Percentiles rank a stretch among this genome's conserved stretches.
phyloP scores from a whole-genome alignment of 2,113 vertebrate species.

The Caracal caracal region DNA sequence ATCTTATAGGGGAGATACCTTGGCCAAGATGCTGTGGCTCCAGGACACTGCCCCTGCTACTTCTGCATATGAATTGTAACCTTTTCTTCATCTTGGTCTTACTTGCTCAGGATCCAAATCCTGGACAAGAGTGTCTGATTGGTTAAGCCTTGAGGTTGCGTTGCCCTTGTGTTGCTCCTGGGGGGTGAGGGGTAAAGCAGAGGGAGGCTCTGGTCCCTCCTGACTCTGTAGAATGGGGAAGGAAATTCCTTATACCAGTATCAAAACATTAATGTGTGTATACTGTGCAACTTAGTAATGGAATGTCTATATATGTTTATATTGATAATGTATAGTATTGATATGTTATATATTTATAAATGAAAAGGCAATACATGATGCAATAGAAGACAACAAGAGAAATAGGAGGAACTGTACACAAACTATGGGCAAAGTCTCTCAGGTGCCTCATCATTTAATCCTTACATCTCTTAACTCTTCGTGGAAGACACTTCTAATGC shows the following conservation, averaged over 20 bases:
- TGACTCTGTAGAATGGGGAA: not conserved
- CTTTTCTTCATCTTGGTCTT: not conserved
- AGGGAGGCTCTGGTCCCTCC: not conserved
- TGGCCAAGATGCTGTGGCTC: not conserved
- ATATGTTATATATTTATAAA: not conserved
- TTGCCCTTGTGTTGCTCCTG: too few species aligned
- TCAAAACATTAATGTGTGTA: not conserved
- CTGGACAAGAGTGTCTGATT: not conserved
- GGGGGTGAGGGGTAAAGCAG: not conserved
- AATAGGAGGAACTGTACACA: not conserved
- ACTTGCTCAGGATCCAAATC: not conserved
- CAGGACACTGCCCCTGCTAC: rapidly evolving
- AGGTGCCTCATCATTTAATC: not conserved
- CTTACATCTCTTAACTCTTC: not conserved
- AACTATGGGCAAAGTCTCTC: not conserved
- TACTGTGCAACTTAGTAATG: not conserved
- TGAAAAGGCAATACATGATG: not conserved
- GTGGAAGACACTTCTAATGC: not conserved
- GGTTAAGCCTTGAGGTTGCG: not conserved
- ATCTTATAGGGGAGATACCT: not conserved
- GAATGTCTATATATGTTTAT: not conserved
- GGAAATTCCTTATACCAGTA: not conserved
- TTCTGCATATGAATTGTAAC: not conserved
- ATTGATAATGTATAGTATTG: not conserved
- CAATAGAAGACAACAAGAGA: not conserved